phyloP scores from a whole-genome alignment of 2,888 invertebrate species.

The Caenorhabditis sp. region DNA sequence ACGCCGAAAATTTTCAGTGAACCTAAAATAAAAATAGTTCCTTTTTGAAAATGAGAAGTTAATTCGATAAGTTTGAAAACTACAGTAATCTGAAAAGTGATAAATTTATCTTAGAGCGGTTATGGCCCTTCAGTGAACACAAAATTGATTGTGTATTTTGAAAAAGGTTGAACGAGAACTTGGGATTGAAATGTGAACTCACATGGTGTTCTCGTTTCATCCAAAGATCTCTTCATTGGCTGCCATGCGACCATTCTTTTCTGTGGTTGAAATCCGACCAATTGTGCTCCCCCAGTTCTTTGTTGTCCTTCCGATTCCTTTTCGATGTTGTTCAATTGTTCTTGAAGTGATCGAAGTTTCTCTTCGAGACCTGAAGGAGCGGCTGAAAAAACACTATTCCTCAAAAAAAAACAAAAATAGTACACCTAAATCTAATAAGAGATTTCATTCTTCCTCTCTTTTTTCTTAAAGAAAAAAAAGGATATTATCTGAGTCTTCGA shows the following conservation, averaged over 20 bases:
- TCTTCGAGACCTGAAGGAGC: slow-evolving; percentile 47
- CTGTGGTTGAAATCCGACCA: slow-evolving; percentile 43
- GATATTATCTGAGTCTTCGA: background rate
- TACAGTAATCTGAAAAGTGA: no score
- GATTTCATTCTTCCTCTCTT: background rate
- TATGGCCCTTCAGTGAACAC: no score
- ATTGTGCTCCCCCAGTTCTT: background rate
- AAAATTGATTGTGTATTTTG: no score
- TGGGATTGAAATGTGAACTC: slow-evolving; percentile 14
- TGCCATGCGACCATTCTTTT: slow-evolving; percentile 68
- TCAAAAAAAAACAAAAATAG: background rate
- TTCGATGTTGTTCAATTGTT: slow-evolving; percentile 40
- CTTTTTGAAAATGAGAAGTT: no score
- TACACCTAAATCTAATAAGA: background rate
- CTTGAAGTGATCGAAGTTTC: slow-evolving; percentile 42
- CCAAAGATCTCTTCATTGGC: slow-evolving; percentile 63
- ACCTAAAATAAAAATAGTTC: no score
- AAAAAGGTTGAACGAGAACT: no score
- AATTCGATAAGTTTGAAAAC: no score
- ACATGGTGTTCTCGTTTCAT: slow-evolving; percentile 57
- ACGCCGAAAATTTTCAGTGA: no score
- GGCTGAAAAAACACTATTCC: slow-evolving; percentile 11
- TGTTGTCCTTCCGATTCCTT: slow-evolving; percentile 32
- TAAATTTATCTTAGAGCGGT: no score
- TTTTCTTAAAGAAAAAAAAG: background rate